A percentile compares a stretch with the other conserved stretches of the same genome.
These are phyloP conservation scores for Megalurothrips usitatus DNA, from an alignment of 2,888 invertebrate genomes.

Conservation along the genomic window DNA sequence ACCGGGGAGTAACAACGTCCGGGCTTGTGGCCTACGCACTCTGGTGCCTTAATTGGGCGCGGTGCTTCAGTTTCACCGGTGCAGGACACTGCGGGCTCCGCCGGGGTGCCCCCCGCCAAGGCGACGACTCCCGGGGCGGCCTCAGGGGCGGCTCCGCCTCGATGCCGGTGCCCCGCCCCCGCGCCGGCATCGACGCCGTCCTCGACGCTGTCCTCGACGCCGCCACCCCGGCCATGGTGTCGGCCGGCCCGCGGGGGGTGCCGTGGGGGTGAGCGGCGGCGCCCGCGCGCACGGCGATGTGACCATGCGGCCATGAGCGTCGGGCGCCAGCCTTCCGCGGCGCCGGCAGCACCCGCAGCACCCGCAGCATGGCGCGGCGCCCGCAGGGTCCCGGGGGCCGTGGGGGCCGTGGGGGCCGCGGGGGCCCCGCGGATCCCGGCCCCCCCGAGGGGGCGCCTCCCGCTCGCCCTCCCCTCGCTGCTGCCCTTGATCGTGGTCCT, in stretches of 20 bases:
- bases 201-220: neutral
- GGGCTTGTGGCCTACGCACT: no score
- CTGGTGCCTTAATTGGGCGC: no score
- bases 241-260: neutral
- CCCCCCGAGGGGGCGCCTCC: neutral
- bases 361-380: neutral
- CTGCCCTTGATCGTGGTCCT: neutral
- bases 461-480: neutral
- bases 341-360: neutral
- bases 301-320: constrained; percentile 18
- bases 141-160: neutral
- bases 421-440: no score
- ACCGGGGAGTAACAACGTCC: no score
- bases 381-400: neutral
- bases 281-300: neutral
- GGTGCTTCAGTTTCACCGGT: no score
- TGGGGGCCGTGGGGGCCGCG: neutral
- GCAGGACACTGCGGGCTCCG: no score
- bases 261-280: neutral
- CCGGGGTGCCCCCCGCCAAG: no score
- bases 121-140: neutral
- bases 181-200: no score
- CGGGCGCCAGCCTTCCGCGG: neutral
- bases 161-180: no score
- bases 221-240: neutral